phyloP scores from a whole-genome alignment of 2,888 invertebrate species.

The Ennomos erosarius region DNA sequence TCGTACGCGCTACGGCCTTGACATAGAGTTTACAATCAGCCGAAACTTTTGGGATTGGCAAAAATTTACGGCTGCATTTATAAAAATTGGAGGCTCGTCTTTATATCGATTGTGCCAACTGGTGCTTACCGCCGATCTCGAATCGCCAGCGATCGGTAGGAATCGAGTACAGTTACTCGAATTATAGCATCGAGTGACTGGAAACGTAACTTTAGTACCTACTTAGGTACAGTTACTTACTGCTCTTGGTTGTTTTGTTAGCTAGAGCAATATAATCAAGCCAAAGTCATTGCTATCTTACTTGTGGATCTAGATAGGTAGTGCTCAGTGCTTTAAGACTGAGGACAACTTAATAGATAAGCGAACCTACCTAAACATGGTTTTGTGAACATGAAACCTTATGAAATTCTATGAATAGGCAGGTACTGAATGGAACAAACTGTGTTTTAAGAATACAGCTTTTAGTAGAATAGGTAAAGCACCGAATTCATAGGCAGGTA shows the following conservation, averaged over 20 bases:
- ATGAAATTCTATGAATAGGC: background rate
- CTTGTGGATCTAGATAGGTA: slow-evolving; percentile 17
- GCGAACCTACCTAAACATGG: slow-evolving; percentile 4
- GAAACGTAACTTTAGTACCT: slow-evolving; percentile 43
- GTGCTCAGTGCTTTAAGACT: slow-evolving; percentile 42
- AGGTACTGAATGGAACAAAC: background rate
- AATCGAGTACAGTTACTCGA: slow-evolving; percentile 71
- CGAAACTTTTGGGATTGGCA: slow-evolving; percentile 42
- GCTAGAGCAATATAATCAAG: slow-evolving; percentile 36
- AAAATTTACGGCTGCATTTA: slow-evolving; percentile 52
- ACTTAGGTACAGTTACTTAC: slow-evolving; percentile 33
- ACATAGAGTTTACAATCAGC: slow-evolving; percentile 61
- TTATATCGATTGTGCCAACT: slow-evolving; percentile 82
- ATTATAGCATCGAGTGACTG: slow-evolving; percentile 52
- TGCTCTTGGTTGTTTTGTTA: slow-evolving; percentile 45
- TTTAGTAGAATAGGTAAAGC: too few relatives aligned
- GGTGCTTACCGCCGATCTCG: slow-evolving; percentile 80
- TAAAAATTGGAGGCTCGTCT: slow-evolving; percentile 72
- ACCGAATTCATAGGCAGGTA: too few relatives aligned
- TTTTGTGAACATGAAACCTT: slow-evolving; percentile 15
- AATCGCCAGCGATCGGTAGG: slow-evolving; percentile 70
- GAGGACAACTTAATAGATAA: slow-evolving; percentile 33
- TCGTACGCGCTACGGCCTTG: slow-evolving; percentile 56
- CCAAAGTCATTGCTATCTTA: slow-evolving; percentile 37
- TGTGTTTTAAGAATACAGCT: too few relatives aligned